A percentile compares a stretch with the other conserved stretches of the same genome.
Conservation (phyloP, 2,888 invertebrate species). For the Coleophora flavipennella region DNA sequence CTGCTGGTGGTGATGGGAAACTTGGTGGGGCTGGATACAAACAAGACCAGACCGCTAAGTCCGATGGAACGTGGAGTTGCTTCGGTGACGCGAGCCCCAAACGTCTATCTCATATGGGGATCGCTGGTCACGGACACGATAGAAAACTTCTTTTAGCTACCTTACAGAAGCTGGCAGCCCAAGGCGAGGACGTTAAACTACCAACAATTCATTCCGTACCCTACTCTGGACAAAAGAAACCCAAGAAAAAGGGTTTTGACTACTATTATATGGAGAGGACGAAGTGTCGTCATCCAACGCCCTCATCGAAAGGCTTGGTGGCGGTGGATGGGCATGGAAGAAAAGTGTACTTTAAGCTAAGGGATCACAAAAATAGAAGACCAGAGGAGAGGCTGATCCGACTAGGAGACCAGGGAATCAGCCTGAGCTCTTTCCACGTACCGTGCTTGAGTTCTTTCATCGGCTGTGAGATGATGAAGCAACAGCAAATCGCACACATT, state of each 20-base stretch:
- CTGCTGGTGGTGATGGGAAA: conserved; percentile 1
- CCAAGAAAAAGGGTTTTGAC: conserved; percentile 14
- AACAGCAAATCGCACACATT: conserved; percentile 31
- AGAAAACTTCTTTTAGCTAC: conserved; percentile 38
- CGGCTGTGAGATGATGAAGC: conserved; percentile 37
- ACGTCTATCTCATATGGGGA: conserved; percentile 47
- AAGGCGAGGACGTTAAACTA: conserved; percentile 40
- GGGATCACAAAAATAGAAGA: conserved; percentile 30
- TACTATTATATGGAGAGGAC: not conserved
- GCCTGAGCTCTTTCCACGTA: conserved; percentile 53
- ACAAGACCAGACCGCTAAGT: conserved; percentile 20
- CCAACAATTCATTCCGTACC: conserved; percentile 35
- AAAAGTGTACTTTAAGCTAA: conserved; percentile 45
- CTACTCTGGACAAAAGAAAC: conserved; percentile 7
- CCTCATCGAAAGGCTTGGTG: conserved; percentile 47
- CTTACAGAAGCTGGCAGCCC: conserved; percentile 36
- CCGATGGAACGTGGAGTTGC: conserved; percentile 50
- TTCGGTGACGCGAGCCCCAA: conserved; percentile 48
- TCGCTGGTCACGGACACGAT: conserved; percentile 56
- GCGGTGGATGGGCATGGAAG: conserved; percentile 41
- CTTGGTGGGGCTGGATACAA: conserved; percentile 6
- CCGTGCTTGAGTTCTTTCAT: conserved; percentile 59
- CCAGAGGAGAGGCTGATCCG: conserved; percentile 33
- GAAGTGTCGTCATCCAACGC: conserved; percentile 40
- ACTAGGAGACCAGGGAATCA: conserved; percentile 41